Evolutionary conservation across 2,888 invertebrate genomes (phyloP), one percentile per base, ranked within the genome.

Genomic region (Sialis lutaria): DNA sequence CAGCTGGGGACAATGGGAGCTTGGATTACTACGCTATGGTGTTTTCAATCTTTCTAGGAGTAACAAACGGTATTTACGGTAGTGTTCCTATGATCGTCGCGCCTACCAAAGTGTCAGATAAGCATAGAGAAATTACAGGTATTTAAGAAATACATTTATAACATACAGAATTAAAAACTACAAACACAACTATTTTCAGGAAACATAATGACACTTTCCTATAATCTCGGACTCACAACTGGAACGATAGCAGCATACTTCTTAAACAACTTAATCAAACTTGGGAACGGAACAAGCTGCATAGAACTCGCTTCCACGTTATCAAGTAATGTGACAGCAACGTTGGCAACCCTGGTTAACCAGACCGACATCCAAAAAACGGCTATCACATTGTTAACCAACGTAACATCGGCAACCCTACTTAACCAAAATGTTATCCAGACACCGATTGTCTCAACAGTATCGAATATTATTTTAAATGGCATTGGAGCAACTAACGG

Each of bases 31-130:
- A 78, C 53, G 75, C 84, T 1, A 70, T 83, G 51, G 56, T 79
- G 10, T 74, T 83, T 49, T 79, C 81, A 6, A 60, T 80, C 56
- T 56, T 79, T 1, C 67, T 92, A 50, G 92, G 92, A 2, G 70
- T 90, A 13, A 81, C 82, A 42, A 92, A 92, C 57, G 92, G 92
- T 0, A 70, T 91, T 41, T 79, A 92, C 47, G 92, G 92, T 5
- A 89, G 90, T 50, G 78, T 92, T 33, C 92, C 92, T 3, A 92
- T 92, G 88, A 90, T 92, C 57, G 73, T 87, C 58, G 92, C 91
- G 1, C 88, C 92, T 1, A 79, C 81, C 42, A 80, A 86, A 58
- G 90, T 92, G 5, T 79, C 86, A 9, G 83, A 87, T 49, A 83
- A 88, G 46, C 79, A 87, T 54, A 75, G 88, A 40, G 92, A 92